Evolutionary conservation across 2,888 invertebrate genomes (phyloP).

Genomic region (Odontocerum albicorne): DNA sequence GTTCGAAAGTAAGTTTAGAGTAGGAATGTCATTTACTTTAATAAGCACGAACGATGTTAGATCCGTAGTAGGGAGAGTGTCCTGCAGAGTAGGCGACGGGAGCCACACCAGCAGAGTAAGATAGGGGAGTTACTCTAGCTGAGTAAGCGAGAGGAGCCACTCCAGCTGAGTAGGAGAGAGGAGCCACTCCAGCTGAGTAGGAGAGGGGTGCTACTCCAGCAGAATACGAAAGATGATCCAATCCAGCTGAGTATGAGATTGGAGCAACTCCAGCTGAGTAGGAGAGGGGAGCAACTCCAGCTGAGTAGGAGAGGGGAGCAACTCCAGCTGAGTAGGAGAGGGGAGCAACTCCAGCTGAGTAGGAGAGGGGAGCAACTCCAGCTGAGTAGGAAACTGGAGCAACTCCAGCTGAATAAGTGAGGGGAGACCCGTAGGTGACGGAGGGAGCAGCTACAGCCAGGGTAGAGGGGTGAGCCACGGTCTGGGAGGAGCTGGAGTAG

Average conservation of each 20-base stretch:
- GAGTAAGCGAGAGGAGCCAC: conserved; percentile 38
- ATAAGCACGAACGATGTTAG: conserved; percentile 23
- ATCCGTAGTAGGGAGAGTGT: too few species aligned
- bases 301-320: conserved; percentile 37
- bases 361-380: conserved; percentile 35
- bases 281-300: conserved; percentile 31
- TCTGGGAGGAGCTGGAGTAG: conserved; percentile 15
- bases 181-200: conserved; percentile 25
- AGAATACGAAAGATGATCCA: conserved; percentile 38
- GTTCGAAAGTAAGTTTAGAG: too few species aligned
- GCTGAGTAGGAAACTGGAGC: conserved; percentile 1
- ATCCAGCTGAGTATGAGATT: conserved; percentile 32
- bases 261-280: conserved; percentile 27
- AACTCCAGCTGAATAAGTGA: conserved; percentile 9
- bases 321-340: conserved; percentile 35
- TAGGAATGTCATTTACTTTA: too few species aligned
- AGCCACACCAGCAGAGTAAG: conserved; percentile 24
- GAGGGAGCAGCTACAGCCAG: conserved; percentile 23
- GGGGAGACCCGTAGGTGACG: conserved; percentile 9
- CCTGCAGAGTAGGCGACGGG: conserved; percentile 30
- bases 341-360: conserved; percentile 37
- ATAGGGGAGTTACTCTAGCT: conserved; percentile 33
- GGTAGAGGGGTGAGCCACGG: conserved; percentile 23
- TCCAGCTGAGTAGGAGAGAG: conserved; percentile 32
- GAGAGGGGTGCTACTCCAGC: conserved; percentile 33